phyloP scores from a whole-genome alignment of 2,113 vertebrate species.

The Micromys minutus region DNA sequence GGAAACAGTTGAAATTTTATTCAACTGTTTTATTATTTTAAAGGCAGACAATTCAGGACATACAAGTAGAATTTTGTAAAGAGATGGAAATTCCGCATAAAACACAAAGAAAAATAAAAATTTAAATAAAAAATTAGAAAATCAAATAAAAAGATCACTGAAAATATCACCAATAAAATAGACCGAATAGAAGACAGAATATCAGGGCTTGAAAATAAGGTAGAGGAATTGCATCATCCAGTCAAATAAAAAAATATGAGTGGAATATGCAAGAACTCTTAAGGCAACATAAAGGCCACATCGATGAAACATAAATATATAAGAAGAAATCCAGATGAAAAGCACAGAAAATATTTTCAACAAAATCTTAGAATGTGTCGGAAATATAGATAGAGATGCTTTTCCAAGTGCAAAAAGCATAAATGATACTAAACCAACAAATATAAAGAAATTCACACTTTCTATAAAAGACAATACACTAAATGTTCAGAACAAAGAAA shows the following conservation, averaged over 20 bases:
- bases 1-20: neutral
- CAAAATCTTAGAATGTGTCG: neutral
- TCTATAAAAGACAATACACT: neutral
- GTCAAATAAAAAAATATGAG: neutral
- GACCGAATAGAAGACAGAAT: neutral
- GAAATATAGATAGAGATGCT: neutral
- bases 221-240: neutral
- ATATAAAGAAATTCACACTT: neutral
- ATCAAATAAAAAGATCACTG: neutral
- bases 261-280: neutral
- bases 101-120: neutral
- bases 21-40: too few relatives aligned
- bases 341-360: neutral
- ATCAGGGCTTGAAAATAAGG: neutral
- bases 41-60: neutral
- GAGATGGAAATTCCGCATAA: neutral
- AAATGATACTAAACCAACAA: neutral
- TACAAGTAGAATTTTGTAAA: neutral
- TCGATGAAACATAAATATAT: neutral
- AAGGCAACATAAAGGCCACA: neutral
- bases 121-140: neutral
- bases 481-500: neutral
- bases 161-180: neutral
- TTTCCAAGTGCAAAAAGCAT: neutral
- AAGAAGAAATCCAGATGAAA: neutral